These are phyloP conservation scores for Keiferia lycopersicella DNA, from an alignment of 2,888 invertebrate species.

Conservation along the genomic window DNA sequence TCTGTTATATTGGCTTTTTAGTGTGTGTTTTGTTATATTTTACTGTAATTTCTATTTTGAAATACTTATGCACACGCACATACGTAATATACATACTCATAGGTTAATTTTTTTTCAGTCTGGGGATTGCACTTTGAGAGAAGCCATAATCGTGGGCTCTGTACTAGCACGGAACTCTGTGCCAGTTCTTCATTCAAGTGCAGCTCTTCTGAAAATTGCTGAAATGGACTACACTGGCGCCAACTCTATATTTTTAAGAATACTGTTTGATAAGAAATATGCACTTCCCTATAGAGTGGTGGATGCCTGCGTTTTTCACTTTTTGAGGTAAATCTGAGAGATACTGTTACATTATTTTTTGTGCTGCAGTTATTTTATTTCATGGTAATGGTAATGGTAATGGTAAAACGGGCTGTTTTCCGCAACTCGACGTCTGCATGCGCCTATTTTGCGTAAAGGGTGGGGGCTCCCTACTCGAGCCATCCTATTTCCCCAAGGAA, in stretches of 20 bases:
- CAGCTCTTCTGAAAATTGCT: slow-evolving; percentile 96
- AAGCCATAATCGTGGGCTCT: slow-evolving; percentile 97
- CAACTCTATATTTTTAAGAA: slow-evolving; percentile 95
- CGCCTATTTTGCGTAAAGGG: too few species aligned
- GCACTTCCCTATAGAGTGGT: slow-evolving; percentile 97
- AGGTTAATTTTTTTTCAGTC: slow-evolving; percentile 76
- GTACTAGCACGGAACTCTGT: slow-evolving; percentile 95
- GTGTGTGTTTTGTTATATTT: too few species aligned
- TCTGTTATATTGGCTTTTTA: slow-evolving; percentile 4
- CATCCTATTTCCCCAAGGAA: too few species aligned
- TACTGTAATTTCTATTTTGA: background rate
- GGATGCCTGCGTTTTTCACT: slow-evolving; percentile 97
- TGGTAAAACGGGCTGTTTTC: too few species aligned
- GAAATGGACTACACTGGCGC: slow-evolving; percentile 99
- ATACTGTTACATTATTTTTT: background rate
- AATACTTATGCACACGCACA: background rate
- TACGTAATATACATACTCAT: too few species aligned
- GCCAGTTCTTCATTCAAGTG: slow-evolving; percentile 96
- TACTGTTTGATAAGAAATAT: slow-evolving; percentile 98
- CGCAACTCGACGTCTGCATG: too few species aligned
- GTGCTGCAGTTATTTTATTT: background rate
- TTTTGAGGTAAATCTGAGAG: slow-evolving; percentile 84
- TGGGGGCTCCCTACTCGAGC: too few species aligned
- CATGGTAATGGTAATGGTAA: too few species aligned
- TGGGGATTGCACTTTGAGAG: slow-evolving; percentile 96